phyloP scores from a whole-genome alignment of 2,113 vertebrate genomes.

The Pelecanoides urinatrix region DNA sequence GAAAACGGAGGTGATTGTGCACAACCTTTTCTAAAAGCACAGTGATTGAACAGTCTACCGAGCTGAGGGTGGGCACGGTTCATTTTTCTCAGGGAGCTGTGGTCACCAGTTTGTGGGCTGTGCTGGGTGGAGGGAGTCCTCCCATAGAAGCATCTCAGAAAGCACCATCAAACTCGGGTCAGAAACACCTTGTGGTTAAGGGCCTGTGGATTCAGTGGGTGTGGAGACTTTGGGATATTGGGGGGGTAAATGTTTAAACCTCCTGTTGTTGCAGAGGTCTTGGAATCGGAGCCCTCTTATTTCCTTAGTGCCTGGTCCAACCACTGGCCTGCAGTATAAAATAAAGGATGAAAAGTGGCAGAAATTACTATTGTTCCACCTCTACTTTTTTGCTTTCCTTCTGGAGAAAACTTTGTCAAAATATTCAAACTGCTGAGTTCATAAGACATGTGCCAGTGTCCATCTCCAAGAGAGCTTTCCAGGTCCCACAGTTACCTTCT shows the following conservation, averaged over 20 bases:
- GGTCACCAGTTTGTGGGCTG: not conserved
- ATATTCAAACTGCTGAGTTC: not conserved
- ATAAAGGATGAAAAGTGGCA: not conserved
- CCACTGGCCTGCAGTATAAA: not conserved
- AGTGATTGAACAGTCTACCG: not conserved
- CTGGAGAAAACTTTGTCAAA: not conserved
- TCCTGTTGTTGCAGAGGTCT: not conserved
- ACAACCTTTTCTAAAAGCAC: not conserved
- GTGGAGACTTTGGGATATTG: not conserved
- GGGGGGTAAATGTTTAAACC: not conserved
- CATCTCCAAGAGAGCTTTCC: not conserved
- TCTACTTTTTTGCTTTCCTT: not conserved
- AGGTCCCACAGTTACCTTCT: not conserved
- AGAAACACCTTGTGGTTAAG: not conserved
- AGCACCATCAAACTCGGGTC: not conserved
- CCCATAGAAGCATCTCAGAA: not conserved
- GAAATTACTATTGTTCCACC: not conserved
- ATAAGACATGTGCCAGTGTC: fast-evolving
- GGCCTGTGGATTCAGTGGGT: not conserved
- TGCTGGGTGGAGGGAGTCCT: not conserved
- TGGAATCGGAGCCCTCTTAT: not conserved
- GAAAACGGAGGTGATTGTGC: not conserved
- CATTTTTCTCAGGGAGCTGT: not conserved
- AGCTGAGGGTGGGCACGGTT: fast-evolving
- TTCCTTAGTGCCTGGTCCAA: not conserved